These are phyloP conservation scores for Galendromus occidentalis DNA, from an alignment of 1,140 invertebrate species.

Conservation along the genomic window DNA sequence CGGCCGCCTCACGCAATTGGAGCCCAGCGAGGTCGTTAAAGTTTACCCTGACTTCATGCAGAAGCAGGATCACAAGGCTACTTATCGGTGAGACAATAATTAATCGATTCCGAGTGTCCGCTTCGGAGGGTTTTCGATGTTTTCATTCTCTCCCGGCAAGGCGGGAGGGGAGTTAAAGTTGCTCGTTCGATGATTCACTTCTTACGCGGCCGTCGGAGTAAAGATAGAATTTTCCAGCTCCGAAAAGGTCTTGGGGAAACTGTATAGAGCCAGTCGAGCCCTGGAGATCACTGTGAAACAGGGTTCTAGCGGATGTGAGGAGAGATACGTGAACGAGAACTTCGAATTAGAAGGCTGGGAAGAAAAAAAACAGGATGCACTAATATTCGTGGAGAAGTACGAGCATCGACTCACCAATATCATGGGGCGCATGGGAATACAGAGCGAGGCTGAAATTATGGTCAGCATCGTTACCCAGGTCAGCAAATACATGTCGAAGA, in stretches of 20 bases:
- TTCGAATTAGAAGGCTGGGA: conserved; percentile 18
- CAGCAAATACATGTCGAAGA: neutral
- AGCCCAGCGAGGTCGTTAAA: conserved; percentile 15
- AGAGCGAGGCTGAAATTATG: conserved; percentile 6
- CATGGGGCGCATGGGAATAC: conserved; percentile 12
- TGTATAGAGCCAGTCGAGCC: conserved; percentile 7
- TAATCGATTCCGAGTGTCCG: conserved; percentile 9
- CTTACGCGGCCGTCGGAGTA: neutral
- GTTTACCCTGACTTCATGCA: conserved; percentile 24
- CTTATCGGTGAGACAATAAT: conserved; percentile 15
- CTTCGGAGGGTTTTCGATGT: neutral
- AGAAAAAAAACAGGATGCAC: conserved; percentile 13
- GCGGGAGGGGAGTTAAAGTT: conserved; percentile 13
- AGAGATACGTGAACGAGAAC: conserved; percentile 11
- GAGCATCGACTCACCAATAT: conserved; percentile 12
- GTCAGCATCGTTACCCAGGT: neutral
- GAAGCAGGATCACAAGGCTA: conserved; percentile 12
- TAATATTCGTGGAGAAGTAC: conserved; percentile 9
- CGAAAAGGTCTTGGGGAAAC: neutral
- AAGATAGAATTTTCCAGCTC: neutral
- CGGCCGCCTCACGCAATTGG: conserved; percentile 13
- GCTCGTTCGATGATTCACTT: neutral
- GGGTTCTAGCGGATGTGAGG: neutral
- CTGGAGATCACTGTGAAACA: neutral
- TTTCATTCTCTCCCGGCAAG: neutral